Evolutionary conservation across 64 coral and sea anemone genomes (phyloP), one percentile per base, ranked within the genome.

Genomic region (Dendronephthya gigantea): DNA sequence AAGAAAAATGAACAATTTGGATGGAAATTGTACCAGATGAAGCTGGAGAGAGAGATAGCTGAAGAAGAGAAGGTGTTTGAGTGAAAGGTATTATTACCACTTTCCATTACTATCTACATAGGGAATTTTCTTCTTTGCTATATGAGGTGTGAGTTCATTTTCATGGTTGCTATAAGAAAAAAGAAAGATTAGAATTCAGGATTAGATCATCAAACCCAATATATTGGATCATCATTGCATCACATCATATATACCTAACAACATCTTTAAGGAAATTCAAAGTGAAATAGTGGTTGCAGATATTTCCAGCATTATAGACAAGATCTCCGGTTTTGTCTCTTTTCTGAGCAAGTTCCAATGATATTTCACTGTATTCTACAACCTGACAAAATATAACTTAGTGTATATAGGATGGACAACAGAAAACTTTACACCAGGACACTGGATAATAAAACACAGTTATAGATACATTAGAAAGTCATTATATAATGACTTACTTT

Each of bases 291-390:
- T 98, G 95, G 85, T 91, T 98, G 55, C 88, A 90, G 52, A 98
- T 98, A 52, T 93, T 98, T 35, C 95, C 95, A 62, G 86, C 95
- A 70, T 92, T 87, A 75, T 91, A 98, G 7, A 88, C 83, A 4
- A 98, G 82, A 48, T 92, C 91, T 22, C 92, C 92, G 79, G 84
- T 82, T 22, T 82, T 84, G 19, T 93, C 90, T 85, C 72, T 91
- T 65, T 83, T 93, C 35, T 93, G 87, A 33, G 87, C 81, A 35
- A 82, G 76, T 81, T 88, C 86, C 23, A 35, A 19, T 7, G 94
- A 97, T 84, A 97, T 93, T 38, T 97, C 94, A 83, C 94, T 97
- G 89, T 97, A 97, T 58, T 97, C 94, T 38, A 91, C 94, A 82
- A 97, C 94, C 94, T 97, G 36, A 7, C 0, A 62, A 27, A 23